These are phyloP conservation scores for Chascanopsetta lugubris DNA, from an alignment of 2,113 vertebrate genomes.

Conservation along the genomic window DNA sequence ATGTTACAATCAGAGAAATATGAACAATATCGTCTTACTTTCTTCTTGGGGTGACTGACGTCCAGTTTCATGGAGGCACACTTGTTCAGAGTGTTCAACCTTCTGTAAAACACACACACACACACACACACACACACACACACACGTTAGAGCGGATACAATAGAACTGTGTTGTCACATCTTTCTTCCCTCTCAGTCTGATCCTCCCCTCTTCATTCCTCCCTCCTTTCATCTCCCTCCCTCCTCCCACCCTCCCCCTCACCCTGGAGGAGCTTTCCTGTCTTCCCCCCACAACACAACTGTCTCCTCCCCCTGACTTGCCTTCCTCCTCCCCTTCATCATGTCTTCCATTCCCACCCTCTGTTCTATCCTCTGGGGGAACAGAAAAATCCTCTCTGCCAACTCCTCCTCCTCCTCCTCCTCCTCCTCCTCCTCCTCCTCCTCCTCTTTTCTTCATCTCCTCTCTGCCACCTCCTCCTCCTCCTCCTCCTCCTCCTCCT, in stretches of 20 bases:
- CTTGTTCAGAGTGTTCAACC: conserved; percentile 96
- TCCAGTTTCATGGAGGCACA: conserved; percentile 99
- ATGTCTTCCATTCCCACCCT: conserved; percentile 5
- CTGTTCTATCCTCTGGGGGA: not conserved
- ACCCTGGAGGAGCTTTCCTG: not conserved
- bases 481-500: too few species aligned
- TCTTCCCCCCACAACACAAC: not conserved
- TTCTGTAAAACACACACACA: too few species aligned
- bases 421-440: not conserved
- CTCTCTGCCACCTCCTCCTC: conserved; percentile 1
- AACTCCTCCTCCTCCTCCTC: not conserved
- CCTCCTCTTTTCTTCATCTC: not conserved
- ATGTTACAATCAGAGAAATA: not conserved
- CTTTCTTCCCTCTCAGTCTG: conserved; percentile 4
- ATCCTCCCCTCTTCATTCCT: not conserved
- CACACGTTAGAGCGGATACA: conserved; percentile 1
- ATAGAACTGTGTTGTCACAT: conserved; percentile 3
- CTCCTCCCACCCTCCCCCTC: conserved; percentile 14
- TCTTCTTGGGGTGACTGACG: conserved; percentile 94
- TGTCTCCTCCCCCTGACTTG: conserved; percentile 17
- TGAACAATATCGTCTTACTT: conserved; percentile 81
- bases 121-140: conserved; percentile 54
- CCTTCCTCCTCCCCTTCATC: conserved; percentile 18
- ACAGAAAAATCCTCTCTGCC: not conserved
- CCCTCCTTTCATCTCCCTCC: not conserved